A percentile compares a stretch with the other conserved stretches of the same genome.
These are phyloP conservation scores for Hydrolagus affinis DNA, from an alignment of 2,113 vertebrate species.

Conservation along the genomic window DNA sequence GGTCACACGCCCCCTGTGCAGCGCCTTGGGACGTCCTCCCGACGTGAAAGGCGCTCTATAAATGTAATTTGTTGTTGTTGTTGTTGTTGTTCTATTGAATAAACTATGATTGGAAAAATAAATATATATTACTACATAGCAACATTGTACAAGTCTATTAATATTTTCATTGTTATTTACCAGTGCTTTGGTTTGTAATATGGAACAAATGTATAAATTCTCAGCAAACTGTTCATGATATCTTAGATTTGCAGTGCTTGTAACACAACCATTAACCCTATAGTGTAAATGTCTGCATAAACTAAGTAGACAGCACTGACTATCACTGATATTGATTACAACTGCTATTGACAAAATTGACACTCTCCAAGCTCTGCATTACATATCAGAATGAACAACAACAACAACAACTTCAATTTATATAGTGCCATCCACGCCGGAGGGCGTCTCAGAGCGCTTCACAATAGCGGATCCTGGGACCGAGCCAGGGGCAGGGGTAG, in stretches of 20 bases:
- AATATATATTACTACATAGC: neutral
- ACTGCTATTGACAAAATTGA: neutral
- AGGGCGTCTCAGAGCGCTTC: no score
- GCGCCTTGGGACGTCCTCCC: no score
- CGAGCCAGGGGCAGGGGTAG: no score
- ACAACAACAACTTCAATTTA: no score
- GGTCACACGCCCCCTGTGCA: no score
- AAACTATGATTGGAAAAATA: neutral
- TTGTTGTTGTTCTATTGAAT: neutral
- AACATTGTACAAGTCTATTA: neutral
- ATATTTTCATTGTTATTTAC: neutral
- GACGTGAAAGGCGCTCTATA: no score
- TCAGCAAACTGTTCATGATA: neutral
- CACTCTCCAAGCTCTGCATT: neutral
- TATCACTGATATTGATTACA: neutral
- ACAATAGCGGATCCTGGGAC: no score
- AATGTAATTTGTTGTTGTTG: no score
- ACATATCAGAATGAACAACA: neutral
- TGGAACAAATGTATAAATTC: neutral
- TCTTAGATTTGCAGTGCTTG: neutral
- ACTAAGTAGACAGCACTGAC: slow-evolving; percentile 3
- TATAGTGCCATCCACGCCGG: no score
- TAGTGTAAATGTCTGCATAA: neutral
- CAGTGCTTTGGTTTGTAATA: neutral
- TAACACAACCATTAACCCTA: slow-evolving; percentile 12